A percentile compares a stretch with the other conserved stretches of the same genome.
These are phyloP conservation scores for Hedychridium roseum DNA, from an alignment of 2,888 invertebrate species.

Conservation along the genomic window DNA sequence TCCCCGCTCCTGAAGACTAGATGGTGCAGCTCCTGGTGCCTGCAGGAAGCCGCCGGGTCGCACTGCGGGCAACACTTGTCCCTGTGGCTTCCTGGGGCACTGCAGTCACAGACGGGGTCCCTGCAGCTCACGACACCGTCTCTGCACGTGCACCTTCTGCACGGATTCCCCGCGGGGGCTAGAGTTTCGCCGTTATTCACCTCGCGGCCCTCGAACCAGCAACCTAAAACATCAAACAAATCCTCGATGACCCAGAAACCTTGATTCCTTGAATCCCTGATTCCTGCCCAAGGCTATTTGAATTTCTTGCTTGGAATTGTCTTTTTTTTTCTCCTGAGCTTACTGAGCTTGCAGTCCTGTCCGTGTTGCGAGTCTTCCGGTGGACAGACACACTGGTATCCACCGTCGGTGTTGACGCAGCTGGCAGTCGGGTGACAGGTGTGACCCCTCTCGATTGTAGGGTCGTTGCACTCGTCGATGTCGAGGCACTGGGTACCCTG, in stretches of 20 bases:
- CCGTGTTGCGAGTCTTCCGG: slow-evolving; percentile 31
- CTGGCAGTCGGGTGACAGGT: slow-evolving; percentile 82
- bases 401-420: slow-evolving; percentile 83
- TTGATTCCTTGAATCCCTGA: too few species aligned
- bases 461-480: slow-evolving; percentile 83
- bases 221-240: too few species aligned
- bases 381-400: slow-evolving; percentile 80
- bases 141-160: slow-evolving; percentile 66
- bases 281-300: too few species aligned
- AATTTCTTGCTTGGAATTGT: too few species aligned
- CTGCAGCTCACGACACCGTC: slow-evolving; percentile 72
- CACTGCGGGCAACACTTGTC: slow-evolving; percentile 84
- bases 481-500: slow-evolving; percentile 75
- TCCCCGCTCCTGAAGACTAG: slow-evolving; percentile 82
- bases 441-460: slow-evolving; percentile 68
- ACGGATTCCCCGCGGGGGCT: slow-evolving; percentile 63
- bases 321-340: slow-evolving; percentile 52
- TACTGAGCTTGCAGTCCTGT: slow-evolving; percentile 72
- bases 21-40: slow-evolving; percentile 81
- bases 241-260: too few species aligned
- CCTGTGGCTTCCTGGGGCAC: slow-evolving; percentile 64
- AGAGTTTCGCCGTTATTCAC: slow-evolving; percentile 69
- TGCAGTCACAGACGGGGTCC: slow-evolving; percentile 77
- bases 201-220: slow-evolving; percentile 75
- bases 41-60: slow-evolving; percentile 76